phyloP scores from a whole-genome alignment of 2,888 invertebrate species.

The Eulithis testata region DNA sequence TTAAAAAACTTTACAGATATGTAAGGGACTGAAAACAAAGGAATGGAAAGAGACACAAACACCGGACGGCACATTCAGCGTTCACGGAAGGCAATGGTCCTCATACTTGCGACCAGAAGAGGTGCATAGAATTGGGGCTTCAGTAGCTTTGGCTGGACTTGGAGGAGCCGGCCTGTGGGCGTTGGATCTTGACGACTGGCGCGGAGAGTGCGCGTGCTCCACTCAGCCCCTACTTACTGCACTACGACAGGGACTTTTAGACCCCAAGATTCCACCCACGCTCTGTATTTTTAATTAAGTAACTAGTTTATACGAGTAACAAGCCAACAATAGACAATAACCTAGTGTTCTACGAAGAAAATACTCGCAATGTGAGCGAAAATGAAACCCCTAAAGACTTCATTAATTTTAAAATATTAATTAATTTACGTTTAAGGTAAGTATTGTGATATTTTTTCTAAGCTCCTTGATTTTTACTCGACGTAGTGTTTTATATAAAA shows the following conservation, averaged over 20 bases:
- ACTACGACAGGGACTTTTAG: slow-evolving; percentile 72
- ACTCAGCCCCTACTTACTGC: slow-evolving; percentile 88
- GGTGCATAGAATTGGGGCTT: slow-evolving; percentile 85
- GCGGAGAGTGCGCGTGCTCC: slow-evolving; percentile 87
- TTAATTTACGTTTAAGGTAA: slow-evolving; percentile 18
- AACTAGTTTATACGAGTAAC: not conserved
- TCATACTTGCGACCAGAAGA: slow-evolving; percentile 89
- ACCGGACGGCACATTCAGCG: slow-evolving; percentile 89
- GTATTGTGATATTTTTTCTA: slow-evolving; percentile 45
- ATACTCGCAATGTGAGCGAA: slow-evolving; percentile 1
- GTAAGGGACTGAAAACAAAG: slow-evolving; percentile 84
- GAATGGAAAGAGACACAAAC: slow-evolving; percentile 83
- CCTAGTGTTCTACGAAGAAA: not conserved
- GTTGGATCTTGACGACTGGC: slow-evolving; percentile 91
- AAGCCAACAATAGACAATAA: not conserved
- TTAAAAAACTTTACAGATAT: slow-evolving; percentile 73
- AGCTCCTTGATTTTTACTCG: slow-evolving; percentile 63
- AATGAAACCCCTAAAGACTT: slow-evolving; percentile 29
- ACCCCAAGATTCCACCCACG: slow-evolving; percentile 61
- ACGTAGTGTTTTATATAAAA: slow-evolving; percentile 32
- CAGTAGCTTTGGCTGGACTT: slow-evolving; percentile 83
- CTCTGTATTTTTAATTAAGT: slow-evolving; percentile 47
- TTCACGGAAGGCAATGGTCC: slow-evolving; percentile 90
- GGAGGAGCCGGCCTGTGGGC: slow-evolving; percentile 93
- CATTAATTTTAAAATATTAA: slow-evolving; percentile 30